Percentiles rank a stretch among this genome's conserved stretches.
Evolutionary conservation across 2,113 vertebrate species (phyloP).

Genomic region (Turnix velox): DNA sequence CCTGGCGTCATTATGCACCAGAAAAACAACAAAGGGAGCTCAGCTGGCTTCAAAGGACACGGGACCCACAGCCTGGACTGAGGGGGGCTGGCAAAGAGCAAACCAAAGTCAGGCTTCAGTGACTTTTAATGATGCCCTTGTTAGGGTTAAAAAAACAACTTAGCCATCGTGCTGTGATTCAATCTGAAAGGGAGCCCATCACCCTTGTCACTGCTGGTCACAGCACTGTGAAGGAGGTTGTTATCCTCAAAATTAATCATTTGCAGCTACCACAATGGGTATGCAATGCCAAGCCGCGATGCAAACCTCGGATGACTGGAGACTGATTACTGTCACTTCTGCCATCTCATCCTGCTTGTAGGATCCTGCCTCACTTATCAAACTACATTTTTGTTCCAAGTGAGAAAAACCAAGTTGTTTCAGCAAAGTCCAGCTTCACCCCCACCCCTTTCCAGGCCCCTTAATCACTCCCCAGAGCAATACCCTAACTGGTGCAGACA

Average conservation of each 20-base stretch:
- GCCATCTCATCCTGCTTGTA: background rate
- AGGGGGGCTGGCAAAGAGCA: conserved; percentile 72
- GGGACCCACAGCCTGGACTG: conserved; percentile 73
- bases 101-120: conserved; percentile 81
- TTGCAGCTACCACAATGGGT: background rate
- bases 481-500: background rate
- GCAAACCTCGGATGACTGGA: background rate
- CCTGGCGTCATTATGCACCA: conserved; percentile 72
- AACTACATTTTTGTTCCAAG: background rate
- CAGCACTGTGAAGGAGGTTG: background rate
- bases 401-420: background rate
- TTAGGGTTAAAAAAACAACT: conserved; percentile 85
- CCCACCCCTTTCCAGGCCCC: background rate
- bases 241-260: conserved; percentile 18
- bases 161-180: conserved; percentile 69
- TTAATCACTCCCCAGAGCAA: background rate
- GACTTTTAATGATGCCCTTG: conserved; percentile 82
- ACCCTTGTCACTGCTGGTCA: background rate
- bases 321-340: background rate
- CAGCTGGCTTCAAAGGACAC: conserved; percentile 70
- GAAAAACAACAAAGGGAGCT: conserved; percentile 76
- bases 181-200: conserved; percentile 58
- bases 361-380: background rate
- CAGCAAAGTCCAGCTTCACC: background rate
- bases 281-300: background rate